Conservation (phyloP, 2,113 vertebrate species). For the Drymodes brunneopygia region DNA sequence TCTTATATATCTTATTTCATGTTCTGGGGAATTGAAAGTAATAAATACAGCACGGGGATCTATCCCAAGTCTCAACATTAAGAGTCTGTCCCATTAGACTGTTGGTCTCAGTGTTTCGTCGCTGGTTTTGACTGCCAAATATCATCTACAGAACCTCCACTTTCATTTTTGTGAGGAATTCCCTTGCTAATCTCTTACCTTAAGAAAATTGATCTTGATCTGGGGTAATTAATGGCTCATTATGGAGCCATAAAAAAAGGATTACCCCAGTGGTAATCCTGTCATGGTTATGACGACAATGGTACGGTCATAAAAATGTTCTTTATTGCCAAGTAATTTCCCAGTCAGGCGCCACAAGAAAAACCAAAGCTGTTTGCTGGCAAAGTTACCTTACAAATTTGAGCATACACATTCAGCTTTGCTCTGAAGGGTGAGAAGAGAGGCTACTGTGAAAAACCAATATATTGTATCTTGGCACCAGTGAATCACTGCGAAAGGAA, state of each 20-base stretch:
- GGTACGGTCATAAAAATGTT: rapidly evolving
- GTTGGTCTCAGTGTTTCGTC: background rate
- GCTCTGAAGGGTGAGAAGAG: background rate
- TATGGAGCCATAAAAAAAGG: too few species aligned
- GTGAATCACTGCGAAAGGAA: background rate
- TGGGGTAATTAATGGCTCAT: background rate
- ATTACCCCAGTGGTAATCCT: rapidly evolving
- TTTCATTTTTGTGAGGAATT: background rate
- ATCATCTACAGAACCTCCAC: rapidly evolving
- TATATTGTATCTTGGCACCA: background rate
- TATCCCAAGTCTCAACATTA: background rate
- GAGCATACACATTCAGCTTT: background rate
- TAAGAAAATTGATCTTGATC: background rate
- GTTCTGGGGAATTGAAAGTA: background rate
- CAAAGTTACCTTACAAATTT: background rate
- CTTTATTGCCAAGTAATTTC: background rate
- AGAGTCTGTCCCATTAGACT: too few species aligned
- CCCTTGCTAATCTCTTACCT: rapidly evolving
- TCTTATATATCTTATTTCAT: background rate
- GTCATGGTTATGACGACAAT: background rate
- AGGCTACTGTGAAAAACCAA: background rate
- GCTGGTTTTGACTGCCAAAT: background rate
- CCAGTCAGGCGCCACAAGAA: rapidly evolving
- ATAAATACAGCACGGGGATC: background rate
- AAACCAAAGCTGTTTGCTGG: background rate